Base-by-base conservation (phyloP, 1,140 invertebrate genomes). In the Bursaphelenchus mucronatus region DNA sequence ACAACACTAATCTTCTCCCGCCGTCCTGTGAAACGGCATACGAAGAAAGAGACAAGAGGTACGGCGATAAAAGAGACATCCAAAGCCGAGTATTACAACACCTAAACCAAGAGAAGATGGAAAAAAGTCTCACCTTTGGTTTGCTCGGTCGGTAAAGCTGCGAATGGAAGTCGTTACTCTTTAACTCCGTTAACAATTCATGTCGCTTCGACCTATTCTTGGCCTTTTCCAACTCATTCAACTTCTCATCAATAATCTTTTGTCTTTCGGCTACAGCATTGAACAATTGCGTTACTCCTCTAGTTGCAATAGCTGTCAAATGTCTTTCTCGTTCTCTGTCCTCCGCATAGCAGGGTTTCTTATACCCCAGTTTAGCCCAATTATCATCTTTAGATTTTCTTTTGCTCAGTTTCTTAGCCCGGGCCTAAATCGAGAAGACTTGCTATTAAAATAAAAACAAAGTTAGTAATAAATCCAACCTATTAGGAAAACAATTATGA, bases 261-360 rank as follows among this genome's bases (percentile, higher is more conserved):
- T 70, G 69, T 6, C 69, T 53, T 56, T 70, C 69, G 11, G 68
- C 64, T 15, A 70, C 69, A 17, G 62, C 61, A 52, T 70, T 70
- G 46, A 70, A 70, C n/a, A 70, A 46, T 54, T 73, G 69, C 3
- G 69, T 70, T 5, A 70, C 70, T 17, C 69, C 69, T 52, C 70
- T 67, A n/a, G 69, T 70, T 17, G 69, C 69, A 50, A 70, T 51
- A 15, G 49, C 62, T 17, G 50, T 43, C 40, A 70, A 59, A 39
- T 61, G 58, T 7, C 46, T 41, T 47, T 70, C 69, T 43, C 61
- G 72, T 44, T 67, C 69, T 19, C 61, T 39, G 43, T 70, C 68
- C 17, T 50, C 52, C 15, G 50, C 69, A 45, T 67, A 54, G 50
- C 72, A 55, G 8, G 68, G 68, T 40, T 70, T 70, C 11, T 55